Conservation (phyloP, 2,888 invertebrate species). For the Amiota mariae region DNA sequence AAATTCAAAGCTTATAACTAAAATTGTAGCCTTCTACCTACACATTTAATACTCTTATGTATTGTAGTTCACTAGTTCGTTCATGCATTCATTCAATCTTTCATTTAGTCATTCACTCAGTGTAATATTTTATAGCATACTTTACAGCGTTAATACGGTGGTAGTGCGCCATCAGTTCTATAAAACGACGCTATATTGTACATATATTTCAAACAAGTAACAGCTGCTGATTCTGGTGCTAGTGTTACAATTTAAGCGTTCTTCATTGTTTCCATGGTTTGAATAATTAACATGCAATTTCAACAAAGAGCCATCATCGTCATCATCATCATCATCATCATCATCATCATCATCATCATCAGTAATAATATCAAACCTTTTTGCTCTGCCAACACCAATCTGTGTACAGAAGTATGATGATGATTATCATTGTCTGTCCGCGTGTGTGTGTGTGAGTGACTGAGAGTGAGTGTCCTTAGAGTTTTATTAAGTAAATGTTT, state of each 20-base stretch:
- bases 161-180: too few relatives aligned
- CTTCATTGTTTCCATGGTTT: constrained; percentile 4
- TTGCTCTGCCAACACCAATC: constrained; percentile 51
- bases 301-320: not conserved
- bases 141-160: not conserved
- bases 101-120: not conserved
- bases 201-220: not conserved
- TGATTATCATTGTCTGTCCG: constrained; percentile 50
- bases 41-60: not conserved
- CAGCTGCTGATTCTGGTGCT: constrained; percentile 9
- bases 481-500: constrained; percentile 60
- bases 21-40: too few relatives aligned
- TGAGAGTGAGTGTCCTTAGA: constrained; percentile 52
- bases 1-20: not conserved
- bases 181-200: not conserved
- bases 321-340: not conserved
- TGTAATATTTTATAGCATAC: constrained; percentile 16
- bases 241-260: constrained; percentile 7
- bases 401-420: constrained; percentile 37
- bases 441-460: too few relatives aligned
- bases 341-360: not conserved
- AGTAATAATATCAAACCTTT: constrained; percentile 35
- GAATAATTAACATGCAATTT: constrained; percentile 26
- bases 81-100: not conserved
- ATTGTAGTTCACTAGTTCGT: not conserved